These are phyloP conservation scores for Crocallis elinguaria DNA, from an alignment of 2,888 invertebrate genomes.

Conservation along the genomic window DNA sequence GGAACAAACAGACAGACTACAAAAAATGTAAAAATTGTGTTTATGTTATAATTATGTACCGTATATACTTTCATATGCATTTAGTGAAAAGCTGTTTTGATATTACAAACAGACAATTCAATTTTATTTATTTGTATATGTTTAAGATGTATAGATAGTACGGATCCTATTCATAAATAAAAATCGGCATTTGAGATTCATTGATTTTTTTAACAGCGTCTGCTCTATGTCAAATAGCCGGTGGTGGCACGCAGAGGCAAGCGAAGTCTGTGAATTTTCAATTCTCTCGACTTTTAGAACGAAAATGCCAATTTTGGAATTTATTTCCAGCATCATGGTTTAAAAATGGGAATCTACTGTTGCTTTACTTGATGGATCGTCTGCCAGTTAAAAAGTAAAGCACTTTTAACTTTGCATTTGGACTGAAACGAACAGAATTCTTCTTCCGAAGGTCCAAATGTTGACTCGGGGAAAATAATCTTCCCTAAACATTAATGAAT, in stretches of 20 bases:
- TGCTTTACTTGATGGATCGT: constrained; percentile 2
- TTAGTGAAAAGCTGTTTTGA: no score
- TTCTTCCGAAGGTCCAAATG: no score
- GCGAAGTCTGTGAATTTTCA: not conserved
- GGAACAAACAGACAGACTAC: no score
- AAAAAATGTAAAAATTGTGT: no score
- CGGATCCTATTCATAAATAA: no score
- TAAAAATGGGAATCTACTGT: not conserved
- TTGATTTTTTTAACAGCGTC: not conserved
- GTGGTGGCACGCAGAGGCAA: not conserved
- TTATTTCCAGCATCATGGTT: constrained; percentile 3
- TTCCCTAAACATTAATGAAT: no score
- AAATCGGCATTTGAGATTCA: not conserved
- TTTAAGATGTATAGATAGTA: no score
- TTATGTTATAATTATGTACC: no score
- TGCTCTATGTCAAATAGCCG: constrained; percentile 2
- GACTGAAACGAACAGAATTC: not conserved
- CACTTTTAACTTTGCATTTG: constrained; percentile 1
- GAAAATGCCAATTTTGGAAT: constrained; percentile 9
- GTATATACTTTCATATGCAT: no score
- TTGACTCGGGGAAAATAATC: no score
- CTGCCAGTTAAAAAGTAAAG: not conserved
- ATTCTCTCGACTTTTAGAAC: constrained; percentile 9
- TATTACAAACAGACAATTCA: no score
- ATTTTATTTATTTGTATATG: no score